These are phyloP conservation scores for Tachycineta bicolor DNA, from an alignment of 2,113 vertebrate species.

Conservation along the genomic window DNA sequence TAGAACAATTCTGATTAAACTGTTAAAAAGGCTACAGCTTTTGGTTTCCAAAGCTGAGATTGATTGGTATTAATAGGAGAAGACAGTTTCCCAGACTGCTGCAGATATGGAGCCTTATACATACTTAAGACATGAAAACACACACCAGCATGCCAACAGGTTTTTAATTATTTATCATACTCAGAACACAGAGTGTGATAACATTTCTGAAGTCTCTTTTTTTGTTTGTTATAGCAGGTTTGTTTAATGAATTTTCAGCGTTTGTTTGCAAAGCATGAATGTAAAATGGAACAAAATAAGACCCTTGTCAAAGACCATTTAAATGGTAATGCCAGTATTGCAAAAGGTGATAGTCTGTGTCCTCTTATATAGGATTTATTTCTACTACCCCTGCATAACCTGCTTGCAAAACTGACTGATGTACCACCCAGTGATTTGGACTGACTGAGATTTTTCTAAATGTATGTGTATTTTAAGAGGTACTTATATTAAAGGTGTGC, in stretches of 20 bases:
- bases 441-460: neutral
- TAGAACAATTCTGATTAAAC: neutral
- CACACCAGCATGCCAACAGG: conserved; percentile 27
- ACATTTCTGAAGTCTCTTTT: neutral
- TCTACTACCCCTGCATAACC: neutral
- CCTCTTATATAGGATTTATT: neutral
- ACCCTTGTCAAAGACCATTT: conserved; percentile 47
- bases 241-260: conserved; percentile 20
- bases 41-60: neutral
- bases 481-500: neutral
- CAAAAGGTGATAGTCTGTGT: neutral
- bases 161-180: conserved; percentile 71
- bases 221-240: neutral
- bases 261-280: conserved; percentile 53
- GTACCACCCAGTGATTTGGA: neutral
- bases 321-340: conserved; percentile 32
- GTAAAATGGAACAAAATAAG: conserved; percentile 35
- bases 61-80: neutral
- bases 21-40: neutral
- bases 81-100: neutral
- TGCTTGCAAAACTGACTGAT: neutral
- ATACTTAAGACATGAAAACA: conserved; percentile 57
- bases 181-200: conserved; percentile 25
- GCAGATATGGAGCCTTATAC: conserved; percentile 38
- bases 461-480: neutral